These are phyloP conservation scores for Tholera decimalis DNA, from an alignment of 2,888 invertebrate genomes.

Conservation along the genomic window DNA sequence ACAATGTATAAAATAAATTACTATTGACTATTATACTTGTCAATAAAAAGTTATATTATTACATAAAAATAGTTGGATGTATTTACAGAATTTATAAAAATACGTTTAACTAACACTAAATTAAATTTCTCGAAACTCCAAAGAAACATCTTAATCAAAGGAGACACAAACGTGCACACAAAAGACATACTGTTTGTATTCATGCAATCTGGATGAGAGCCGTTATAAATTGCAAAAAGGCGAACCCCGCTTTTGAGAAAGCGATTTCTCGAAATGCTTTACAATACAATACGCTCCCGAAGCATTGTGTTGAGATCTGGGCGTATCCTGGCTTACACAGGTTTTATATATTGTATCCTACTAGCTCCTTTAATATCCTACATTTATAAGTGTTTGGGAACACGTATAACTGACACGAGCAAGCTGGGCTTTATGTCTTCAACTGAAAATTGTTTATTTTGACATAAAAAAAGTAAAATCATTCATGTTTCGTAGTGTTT, in stretches of 20 bases:
- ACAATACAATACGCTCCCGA: conserved; percentile 86
- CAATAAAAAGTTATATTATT: too few relatives aligned
- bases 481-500: too few relatives aligned
- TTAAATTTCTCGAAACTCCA: conserved; percentile 52
- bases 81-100: too few relatives aligned
- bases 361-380: conserved; percentile 56
- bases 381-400: conserved; percentile 58
- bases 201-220: conserved; percentile 85
- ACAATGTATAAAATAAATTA: too few relatives aligned
- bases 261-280: conserved; percentile 87
- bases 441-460: background rate
- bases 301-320: conserved; percentile 84
- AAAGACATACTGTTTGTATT: conserved; percentile 78
- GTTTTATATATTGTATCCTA: conserved; percentile 76
- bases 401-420: conserved; percentile 37
- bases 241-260: conserved; percentile 84
- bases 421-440: conserved; percentile 8
- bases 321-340: conserved; percentile 78
- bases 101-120: conserved; percentile 56
- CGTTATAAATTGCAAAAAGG: conserved; percentile 89
- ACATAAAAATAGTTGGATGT: too few relatives aligned
- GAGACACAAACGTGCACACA: conserved; percentile 69
- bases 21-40: too few relatives aligned
- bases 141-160: conserved; percentile 72
- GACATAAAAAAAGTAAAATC: background rate